Evolutionary conservation across 2,113 vertebrate genomes (phyloP), one percentile per base, ranked within the genome.

Genomic region (Heteronetta atricapilla): DNA sequence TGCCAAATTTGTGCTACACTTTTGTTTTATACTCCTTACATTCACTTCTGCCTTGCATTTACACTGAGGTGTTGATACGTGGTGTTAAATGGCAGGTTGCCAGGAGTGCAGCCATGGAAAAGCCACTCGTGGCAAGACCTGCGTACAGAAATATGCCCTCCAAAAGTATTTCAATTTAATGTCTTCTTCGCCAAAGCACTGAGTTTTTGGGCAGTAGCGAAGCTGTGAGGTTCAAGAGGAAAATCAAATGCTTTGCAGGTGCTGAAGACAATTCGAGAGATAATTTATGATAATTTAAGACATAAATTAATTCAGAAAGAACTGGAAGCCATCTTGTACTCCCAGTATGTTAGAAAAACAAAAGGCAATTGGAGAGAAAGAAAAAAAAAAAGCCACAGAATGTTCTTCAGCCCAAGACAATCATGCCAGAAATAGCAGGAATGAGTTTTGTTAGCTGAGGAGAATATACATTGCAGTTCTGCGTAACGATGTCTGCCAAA

Each of bases 231-330:
- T 91, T 92, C 59, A 74, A 66, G 48, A 40, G 53, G 77, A 82
- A 92, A 94, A 84, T 76, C 59, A 93, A 88, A 95, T 91, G 67
- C 64, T 91, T 95, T 96, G 67, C 94, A 97, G 93, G 95, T 97
- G 95, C 81, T 89, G 44, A 94, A 91, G 70, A 93, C 87, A 88
- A 94, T 93, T 95, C 50, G 85, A 38, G 55, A 80, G 53, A 70
- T 89, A 76, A 94, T 94, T 94, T 76, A 74, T 66, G 40, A 33
- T 87, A 69, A 89, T 92, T 79, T 80, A 79, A 93, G 63, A 59
- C 21, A 15, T 81, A 87, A 88, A 78, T 94, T 85, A 89, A 82
- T 88, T 92, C 87, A 88, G 78, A 85, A 95, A 82, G 78, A 77
- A 80, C 62, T 85, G 89, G 87, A 95, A 91, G 89, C 84, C 82